These are phyloP conservation scores for Incurvaria masculella DNA, from an alignment of 2,888 invertebrate genomes.

Conservation along the genomic window DNA sequence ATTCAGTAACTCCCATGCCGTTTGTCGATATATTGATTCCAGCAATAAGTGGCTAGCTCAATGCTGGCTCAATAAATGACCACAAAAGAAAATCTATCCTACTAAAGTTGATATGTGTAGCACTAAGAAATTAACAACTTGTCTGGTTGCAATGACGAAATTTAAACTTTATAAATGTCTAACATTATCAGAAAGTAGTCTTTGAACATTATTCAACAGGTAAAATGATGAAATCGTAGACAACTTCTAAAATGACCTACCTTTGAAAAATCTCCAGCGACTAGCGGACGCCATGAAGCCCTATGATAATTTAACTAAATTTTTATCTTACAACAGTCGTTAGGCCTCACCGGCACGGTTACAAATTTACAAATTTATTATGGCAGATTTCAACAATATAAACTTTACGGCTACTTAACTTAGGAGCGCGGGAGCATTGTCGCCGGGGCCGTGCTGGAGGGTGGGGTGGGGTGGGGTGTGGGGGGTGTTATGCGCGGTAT, in stretches of 20 bases:
- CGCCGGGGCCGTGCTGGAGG: too few species aligned
- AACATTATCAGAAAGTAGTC: background rate
- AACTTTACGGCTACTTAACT: constrained; percentile 29
- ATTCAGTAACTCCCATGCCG: too few species aligned
- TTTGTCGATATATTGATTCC: too few species aligned
- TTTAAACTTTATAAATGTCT: background rate
- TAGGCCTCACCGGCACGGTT: constrained; percentile 35
- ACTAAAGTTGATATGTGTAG: background rate
- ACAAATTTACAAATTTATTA: constrained; percentile 45
- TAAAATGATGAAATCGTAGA: background rate
- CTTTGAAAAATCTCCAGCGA: background rate
- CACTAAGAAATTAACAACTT: background rate
- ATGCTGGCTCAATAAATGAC: background rate
- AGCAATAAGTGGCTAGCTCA: too few species aligned
- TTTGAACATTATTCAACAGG: background rate
- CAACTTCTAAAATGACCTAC: too few species aligned
- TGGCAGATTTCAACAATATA: constrained; percentile 55
- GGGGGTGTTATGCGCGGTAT: constrained; percentile 32
- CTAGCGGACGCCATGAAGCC: background rate
- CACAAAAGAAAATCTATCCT: background rate
- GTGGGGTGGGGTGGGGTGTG: background rate
- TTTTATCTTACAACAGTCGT: constrained; percentile 50
- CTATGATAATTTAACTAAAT: constrained; percentile 29
- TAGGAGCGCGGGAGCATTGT: background rate
- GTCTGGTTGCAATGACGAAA: too few species aligned